Conservation (phyloP, 2,797 vertebrate species). For the Poeciliopsis presidionis region DNA sequence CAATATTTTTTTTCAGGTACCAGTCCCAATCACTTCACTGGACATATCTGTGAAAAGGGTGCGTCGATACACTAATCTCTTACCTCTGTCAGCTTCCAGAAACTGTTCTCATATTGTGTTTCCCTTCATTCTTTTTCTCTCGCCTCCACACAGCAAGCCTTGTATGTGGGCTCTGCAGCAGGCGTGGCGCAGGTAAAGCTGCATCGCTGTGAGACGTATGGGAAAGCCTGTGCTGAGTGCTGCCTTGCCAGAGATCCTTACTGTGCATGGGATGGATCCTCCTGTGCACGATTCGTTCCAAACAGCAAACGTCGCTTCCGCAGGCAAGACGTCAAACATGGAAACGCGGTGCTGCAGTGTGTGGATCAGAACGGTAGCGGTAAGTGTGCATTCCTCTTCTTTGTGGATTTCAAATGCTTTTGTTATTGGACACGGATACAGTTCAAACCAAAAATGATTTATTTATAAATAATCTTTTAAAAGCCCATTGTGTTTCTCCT, state of each 20-base stretch:
- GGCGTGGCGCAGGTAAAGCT: conserved; percentile 88
- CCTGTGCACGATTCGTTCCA: conserved; percentile 84
- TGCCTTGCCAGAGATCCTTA: conserved; percentile 95
- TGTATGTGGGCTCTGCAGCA: conserved; percentile 86
- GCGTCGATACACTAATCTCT: conserved; percentile 48
- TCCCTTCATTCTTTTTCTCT: background rate
- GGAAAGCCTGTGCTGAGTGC: conserved; percentile 92
- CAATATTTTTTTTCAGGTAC: conserved; percentile 73
- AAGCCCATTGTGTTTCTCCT: background rate
- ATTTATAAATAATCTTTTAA: background rate
- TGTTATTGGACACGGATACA: background rate
- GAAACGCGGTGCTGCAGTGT: conserved; percentile 89
- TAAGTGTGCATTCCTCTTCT: conserved; percentile 61
- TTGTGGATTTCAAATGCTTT: background rate
- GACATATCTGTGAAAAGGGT: conserved; percentile 96
- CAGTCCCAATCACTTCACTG: conserved; percentile 89
- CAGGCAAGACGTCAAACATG: conserved; percentile 85
- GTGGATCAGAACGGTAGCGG: conserved; percentile 87
- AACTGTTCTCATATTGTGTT: conserved; percentile 30
- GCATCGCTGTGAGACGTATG: conserved; percentile 90
- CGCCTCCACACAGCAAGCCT: conserved; percentile 81
- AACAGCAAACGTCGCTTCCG: conserved; percentile 87
- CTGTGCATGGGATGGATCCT: conserved; percentile 90
- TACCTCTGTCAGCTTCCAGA: background rate
- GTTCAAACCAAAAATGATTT: background rate